phyloP scores from a whole-genome alignment of 2,888 invertebrate genomes.

The Elegia similella region DNA sequence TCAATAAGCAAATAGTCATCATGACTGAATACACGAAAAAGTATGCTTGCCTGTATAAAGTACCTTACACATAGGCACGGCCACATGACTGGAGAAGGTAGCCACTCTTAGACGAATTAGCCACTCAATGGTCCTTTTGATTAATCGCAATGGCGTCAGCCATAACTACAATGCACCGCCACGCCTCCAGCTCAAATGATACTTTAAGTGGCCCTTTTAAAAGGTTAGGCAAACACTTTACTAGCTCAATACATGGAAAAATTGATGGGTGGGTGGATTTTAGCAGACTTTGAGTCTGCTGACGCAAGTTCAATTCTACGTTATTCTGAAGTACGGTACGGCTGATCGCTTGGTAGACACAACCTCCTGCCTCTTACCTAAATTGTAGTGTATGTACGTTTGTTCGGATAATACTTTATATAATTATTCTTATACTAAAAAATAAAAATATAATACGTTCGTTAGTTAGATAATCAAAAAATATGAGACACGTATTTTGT shows the following conservation, averaged over 20 bases:
- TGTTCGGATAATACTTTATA: too few relatives aligned
- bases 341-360: too few relatives aligned
- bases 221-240: not conserved
- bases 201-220: constrained; percentile 2
- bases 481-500: too few relatives aligned
- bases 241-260: not conserved
- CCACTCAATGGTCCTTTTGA: not conserved
- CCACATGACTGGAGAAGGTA: not conserved
- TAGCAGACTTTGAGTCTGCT: not conserved
- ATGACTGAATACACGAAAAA: not conserved
- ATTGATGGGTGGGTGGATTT: not conserved
- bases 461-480: too few relatives aligned
- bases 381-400: too few relatives aligned
- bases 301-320: not conserved
- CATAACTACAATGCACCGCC: not conserved
- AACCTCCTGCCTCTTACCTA: too few relatives aligned
- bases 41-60: not conserved
- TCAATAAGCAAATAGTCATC: not conserved
- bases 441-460: too few relatives aligned
- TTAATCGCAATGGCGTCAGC: not conserved
- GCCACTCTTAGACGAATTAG: too few relatives aligned
- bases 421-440: too few relatives aligned
- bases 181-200: not conserved
- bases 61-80: not conserved
- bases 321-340: not conserved